Base-by-base conservation (phyloP, 1,140 invertebrate species). In the Homarus americanus region DNA sequence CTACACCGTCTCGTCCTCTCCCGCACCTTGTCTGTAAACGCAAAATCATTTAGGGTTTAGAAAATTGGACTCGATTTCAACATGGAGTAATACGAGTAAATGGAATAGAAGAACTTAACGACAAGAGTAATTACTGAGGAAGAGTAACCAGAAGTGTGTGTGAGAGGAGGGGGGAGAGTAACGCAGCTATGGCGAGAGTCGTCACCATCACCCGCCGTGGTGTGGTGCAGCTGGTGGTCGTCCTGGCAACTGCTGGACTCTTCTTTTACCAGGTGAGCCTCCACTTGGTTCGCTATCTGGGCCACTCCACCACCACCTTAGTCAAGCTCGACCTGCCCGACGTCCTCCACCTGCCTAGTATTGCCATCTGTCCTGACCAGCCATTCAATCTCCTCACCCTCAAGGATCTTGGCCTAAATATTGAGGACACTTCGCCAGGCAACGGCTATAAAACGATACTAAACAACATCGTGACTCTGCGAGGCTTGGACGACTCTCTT, bases 201-300 rank as follows among this genome's bases (percentile, higher is more conserved):
- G n/a, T n/a, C 44, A 49, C 15, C 15, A 49, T 49, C 15, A 49
- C 44, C 44, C 44, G 44, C 44, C 44, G 44, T 49, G 15, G 15
- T 15, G 44, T 49, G n/a, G 28, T 89, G 28, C 58, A 82, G 32
- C n/a, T 53, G 24, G 38, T 34, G 32, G 78, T 41, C 78, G 38
- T 89, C 28, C 24, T 82, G 38, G 79, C 82, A 17, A 78, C 66
- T 10, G 32, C 32, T 9, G n/a, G 76, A 12, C 78, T 89, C 38
- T 89, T 89, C 66, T 36, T 89, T 10, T 82, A 82, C 63, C 87
- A 89, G 38, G 58, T 89, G 63, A 82, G 63, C 63, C 40, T 82
- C n/a, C 75, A 69, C 28, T 12, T 89, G 66, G 36, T 49, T 0
- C 49, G 69, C 3, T 89, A 73, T 78, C 40, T 89, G 63, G n/a